Evolutionary conservation across 2,113 vertebrate species (phyloP).

Genomic region (Microcebus murinus): DNA sequence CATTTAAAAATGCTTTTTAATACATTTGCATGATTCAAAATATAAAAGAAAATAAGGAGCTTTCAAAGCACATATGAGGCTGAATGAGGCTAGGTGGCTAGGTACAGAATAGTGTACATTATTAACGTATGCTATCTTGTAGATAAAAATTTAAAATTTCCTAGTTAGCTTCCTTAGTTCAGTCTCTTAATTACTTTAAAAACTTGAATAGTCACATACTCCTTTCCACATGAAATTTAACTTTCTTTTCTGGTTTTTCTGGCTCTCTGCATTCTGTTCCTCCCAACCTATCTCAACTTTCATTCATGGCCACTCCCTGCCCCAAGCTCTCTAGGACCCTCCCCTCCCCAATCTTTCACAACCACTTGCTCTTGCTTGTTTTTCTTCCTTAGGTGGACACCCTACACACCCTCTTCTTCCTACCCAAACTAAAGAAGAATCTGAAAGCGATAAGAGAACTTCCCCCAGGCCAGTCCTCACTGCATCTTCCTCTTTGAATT

Average conservation of each 20-base stretch:
- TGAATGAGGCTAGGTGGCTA: neutral
- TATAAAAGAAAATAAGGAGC: neutral
- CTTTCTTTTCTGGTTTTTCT: neutral
- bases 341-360: neutral
- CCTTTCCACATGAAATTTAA: neutral
- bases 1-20: neutral
- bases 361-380: neutral
- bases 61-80: neutral
- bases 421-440: neutral
- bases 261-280: neutral
- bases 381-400: neutral
- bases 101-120: neutral
- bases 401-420: neutral
- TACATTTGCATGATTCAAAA: neutral
- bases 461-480: neutral
- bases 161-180: neutral
- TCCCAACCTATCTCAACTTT: neutral
- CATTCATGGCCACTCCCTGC: neutral
- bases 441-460: neutral
- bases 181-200: neutral
- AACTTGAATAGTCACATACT: neutral
- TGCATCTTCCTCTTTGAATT: neutral
- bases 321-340: neutral
- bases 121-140: neutral
- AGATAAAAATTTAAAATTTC: neutral